These are phyloP conservation scores for Nephrotoma appendiculata DNA, from an alignment of 2,888 invertebrate genomes.

Conservation along the genomic window DNA sequence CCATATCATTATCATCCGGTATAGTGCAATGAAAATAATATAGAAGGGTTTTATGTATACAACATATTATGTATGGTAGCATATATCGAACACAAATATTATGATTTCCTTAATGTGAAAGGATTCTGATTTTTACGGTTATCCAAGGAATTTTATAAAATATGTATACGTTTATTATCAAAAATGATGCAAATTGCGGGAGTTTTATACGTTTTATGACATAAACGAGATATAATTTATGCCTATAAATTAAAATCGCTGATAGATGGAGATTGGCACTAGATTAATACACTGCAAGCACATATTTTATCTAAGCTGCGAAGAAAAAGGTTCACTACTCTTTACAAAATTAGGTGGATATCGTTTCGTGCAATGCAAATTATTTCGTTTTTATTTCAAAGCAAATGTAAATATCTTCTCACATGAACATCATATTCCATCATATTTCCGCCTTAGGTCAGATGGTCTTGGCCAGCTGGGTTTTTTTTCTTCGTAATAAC, in stretches of 20 bases:
- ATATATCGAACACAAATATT: background rate
- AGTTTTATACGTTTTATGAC: background rate
- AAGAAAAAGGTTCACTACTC: too few relatives aligned
- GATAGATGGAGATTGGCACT: background rate
- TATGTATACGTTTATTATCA: background rate
- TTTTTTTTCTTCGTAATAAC: too few relatives aligned
- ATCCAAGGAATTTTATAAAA: background rate
- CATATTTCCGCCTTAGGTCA: too few relatives aligned
- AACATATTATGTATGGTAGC: background rate
- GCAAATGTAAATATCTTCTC: too few relatives aligned
- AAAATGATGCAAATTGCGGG: background rate
- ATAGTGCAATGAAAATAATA: background rate
- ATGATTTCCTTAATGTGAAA: background rate
- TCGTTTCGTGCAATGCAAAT: too few relatives aligned
- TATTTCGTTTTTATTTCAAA: too few relatives aligned
- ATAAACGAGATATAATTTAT: background rate
- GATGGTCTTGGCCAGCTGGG: too few relatives aligned
- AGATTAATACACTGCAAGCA: too few relatives aligned
- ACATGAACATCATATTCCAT: too few relatives aligned
- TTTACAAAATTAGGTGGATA: too few relatives aligned
- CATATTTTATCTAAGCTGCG: too few relatives aligned
- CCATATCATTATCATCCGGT: background rate
- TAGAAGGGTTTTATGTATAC: background rate
- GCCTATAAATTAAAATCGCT: background rate
- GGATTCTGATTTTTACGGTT: background rate